These are phyloP conservation scores for Spialia ferax DNA, from an alignment of 2,888 invertebrate species.

Conservation along the genomic window DNA sequence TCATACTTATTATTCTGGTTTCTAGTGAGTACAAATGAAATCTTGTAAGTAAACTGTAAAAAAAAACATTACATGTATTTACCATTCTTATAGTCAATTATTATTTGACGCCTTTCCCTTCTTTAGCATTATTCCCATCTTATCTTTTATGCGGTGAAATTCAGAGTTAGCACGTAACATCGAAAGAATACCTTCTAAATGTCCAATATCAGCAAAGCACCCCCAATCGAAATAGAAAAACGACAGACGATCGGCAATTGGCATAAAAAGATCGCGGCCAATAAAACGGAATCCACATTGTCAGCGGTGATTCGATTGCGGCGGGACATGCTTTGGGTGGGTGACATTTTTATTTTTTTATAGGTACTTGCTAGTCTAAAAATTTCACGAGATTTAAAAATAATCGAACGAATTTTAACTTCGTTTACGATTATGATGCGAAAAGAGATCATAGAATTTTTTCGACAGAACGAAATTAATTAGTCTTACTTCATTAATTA, in stretches of 20 bases:
- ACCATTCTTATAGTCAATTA: too few species aligned
- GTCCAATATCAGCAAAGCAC: slow-evolving; percentile 37
- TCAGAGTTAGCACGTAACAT: not conserved
- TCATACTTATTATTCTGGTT: too few species aligned
- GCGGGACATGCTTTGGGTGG: slow-evolving; percentile 81
- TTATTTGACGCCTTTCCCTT: too few species aligned
- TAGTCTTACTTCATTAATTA: too few species aligned
- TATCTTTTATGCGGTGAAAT: not conserved
- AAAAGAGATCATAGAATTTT: too few species aligned
- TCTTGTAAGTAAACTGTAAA: too few species aligned
- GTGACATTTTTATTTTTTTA: slow-evolving; percentile 72
- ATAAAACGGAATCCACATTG: slow-evolving; percentile 79
- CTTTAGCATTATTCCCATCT: not conserved
- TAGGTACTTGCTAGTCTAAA: not conserved
- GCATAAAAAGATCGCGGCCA: slow-evolving; percentile 82
- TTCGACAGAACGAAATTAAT: too few species aligned
- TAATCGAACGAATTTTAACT: not conserved
- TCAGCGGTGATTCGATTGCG: slow-evolving; percentile 73
- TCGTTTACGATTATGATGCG: too few species aligned
- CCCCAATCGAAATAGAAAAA: slow-evolving; percentile 78
- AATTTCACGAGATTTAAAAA: not conserved
- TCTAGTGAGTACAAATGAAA: too few species aligned
- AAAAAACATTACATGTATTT: too few species aligned
- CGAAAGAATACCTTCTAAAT: slow-evolving; percentile 3
- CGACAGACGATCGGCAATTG: slow-evolving; percentile 68